phyloP scores from a whole-genome alignment of 1,140 invertebrate species.

The Camponotus pennsylvanicus region DNA sequence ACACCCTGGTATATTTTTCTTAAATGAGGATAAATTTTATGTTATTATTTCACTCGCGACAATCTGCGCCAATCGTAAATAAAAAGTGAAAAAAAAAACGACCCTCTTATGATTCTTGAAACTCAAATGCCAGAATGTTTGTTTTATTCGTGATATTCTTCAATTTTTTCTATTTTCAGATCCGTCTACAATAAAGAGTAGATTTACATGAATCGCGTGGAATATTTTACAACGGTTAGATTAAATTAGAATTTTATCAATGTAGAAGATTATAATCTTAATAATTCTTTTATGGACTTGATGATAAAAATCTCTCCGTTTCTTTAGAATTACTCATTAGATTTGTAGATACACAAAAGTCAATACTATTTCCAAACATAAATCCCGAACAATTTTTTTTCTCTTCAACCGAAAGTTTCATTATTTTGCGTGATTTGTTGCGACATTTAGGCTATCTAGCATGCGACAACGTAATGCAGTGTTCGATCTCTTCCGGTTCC shows the following conservation, averaged over 20 bases:
- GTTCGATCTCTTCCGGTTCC: slow-evolving; percentile 53
- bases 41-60: too few species aligned
- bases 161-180: background rate
- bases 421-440: slow-evolving; percentile 9
- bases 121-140: background rate
- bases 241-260: background rate
- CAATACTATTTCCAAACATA: background rate
- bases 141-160: background rate
- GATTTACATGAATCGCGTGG: slow-evolving; percentile 30
- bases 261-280: background rate
- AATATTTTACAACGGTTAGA: slow-evolving; percentile 15
- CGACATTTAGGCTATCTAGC: slow-evolving; percentile 20
- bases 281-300: background rate
- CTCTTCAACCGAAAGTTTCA: slow-evolving; percentile 14
- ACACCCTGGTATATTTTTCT: background rate
- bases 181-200: slow-evolving; percentile 14
- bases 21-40: background rate
- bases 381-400: background rate
- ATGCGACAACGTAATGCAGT: slow-evolving; percentile 45
- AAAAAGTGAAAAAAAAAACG: slow-evolving; percentile 13
- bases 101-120: background rate
- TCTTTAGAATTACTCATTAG: background rate
- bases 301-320: background rate
- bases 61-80: background rate
- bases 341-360: background rate